phyloP scores from a whole-genome alignment of 2,797 vertebrate genomes.

The Trachops cirrhosus region DNA sequence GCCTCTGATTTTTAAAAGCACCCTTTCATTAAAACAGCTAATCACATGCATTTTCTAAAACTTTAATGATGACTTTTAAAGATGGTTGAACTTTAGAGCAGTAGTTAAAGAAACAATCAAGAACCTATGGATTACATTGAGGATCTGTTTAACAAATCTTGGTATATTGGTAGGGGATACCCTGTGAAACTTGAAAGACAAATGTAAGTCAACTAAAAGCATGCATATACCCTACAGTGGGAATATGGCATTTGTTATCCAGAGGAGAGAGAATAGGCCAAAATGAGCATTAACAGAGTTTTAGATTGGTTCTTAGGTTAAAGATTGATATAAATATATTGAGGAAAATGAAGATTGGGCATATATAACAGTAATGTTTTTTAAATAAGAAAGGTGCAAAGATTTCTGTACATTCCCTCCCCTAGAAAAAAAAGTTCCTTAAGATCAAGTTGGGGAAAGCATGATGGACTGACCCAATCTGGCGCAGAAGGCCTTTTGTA shows the following conservation, averaged over 20 bases:
- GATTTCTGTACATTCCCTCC: not conserved
- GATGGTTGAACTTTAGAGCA: constrained; percentile 30
- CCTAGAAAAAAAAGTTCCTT: not conserved
- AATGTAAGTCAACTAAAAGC: not conserved
- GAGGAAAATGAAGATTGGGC: not conserved
- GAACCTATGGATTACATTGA: not conserved
- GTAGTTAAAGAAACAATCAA: constrained; percentile 38
- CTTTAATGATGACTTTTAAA: constrained; percentile 9
- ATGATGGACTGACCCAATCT: not conserved
- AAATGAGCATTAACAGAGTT: not conserved
- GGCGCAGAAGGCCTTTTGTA: not conserved
- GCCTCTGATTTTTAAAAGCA: constrained; percentile 7
- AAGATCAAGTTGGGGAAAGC: not conserved
- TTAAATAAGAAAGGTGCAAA: not conserved
- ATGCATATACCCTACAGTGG: not conserved
- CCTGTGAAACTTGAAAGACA: not conserved
- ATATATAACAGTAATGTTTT: not conserved
- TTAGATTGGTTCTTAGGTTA: constrained; percentile 10
- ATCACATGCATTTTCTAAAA: constrained; percentile 32
- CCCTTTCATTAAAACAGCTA: constrained; percentile 43
- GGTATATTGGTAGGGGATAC: not conserved
- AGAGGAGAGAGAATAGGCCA: not conserved
- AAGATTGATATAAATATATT: not conserved
- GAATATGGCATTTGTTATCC: not conserved
- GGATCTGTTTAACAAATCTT: not conserved